Evolutionary conservation across 2,797 vertebrate species (phyloP).

Genomic region (Salmo trutta): DNA sequence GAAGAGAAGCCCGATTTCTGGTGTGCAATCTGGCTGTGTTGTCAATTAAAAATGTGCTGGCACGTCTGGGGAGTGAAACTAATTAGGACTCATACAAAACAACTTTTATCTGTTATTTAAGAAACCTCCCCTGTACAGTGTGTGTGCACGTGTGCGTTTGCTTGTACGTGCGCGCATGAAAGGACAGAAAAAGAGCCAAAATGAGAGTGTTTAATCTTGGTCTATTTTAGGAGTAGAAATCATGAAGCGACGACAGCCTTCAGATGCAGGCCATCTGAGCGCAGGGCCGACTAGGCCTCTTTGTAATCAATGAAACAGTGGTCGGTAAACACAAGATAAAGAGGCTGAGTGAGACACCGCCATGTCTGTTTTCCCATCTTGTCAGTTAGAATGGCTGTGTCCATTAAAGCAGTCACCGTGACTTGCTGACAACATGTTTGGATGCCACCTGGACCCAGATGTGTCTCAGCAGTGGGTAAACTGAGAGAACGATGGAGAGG

Average conservation of each 20-base stretch:
- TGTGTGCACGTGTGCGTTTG: background rate
- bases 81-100: conserved; percentile 55
- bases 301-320: conserved; percentile 61
- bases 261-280: conserved; percentile 12
- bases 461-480: conserved; percentile 53
- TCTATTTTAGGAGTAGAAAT: background rate
- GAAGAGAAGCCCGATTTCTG: conserved; percentile 45
- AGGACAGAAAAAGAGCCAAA: background rate
- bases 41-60: conserved; percentile 66
- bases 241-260: conserved; percentile 9
- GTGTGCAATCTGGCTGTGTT: conserved; percentile 49
- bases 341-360: conserved; percentile 64
- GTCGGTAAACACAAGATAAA: conserved; percentile 71
- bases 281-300: conserved; percentile 25
- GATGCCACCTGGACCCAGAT: conserved; percentile 70
- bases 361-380: conserved; percentile 70
- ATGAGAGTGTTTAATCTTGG: background rate
- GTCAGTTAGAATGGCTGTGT: conserved; percentile 68
- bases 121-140: conserved; percentile 11
- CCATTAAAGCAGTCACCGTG: conserved; percentile 67
- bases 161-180: background rate
- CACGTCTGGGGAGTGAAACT: conserved; percentile 59
- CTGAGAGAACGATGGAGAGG: conserved; percentile 1
- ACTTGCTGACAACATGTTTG: conserved; percentile 69
- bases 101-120: conserved; percentile 46